phyloP scores from a whole-genome alignment of 2,888 invertebrate genomes.

The Hydroisotoma schaefferi region DNA sequence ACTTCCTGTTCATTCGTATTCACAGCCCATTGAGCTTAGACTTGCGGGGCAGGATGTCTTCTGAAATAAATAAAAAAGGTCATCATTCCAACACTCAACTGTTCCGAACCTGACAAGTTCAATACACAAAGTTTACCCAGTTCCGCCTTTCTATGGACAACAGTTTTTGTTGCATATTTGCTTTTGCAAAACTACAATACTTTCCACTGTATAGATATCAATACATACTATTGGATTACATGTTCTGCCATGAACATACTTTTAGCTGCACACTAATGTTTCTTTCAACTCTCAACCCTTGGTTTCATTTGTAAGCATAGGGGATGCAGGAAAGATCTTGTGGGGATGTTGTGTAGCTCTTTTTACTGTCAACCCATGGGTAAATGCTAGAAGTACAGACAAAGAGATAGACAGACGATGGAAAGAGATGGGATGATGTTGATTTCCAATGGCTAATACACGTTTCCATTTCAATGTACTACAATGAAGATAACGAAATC shows the following conservation, averaged over 20 bases:
- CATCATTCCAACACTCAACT: conserved; percentile 24
- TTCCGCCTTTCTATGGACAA: no score
- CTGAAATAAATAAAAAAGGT: conserved; percentile 46
- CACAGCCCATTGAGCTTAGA: conserved; percentile 43
- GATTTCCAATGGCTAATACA: not conserved
- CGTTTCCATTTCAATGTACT: conserved; percentile 2
- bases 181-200: no score
- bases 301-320: no score
- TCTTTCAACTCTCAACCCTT: no score
- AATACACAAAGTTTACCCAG: conserved; percentile 15
- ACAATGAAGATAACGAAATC: conserved; percentile 8
- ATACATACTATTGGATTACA: not conserved
- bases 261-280: no score
- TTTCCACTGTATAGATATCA: not conserved
- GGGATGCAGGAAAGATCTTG: no score
- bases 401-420: no score
- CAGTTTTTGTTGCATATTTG: no score
- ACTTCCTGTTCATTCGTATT: conserved; percentile 45
- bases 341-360: no score
- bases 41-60: conserved; percentile 39
- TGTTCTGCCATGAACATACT: not conserved
- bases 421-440: not conserved
- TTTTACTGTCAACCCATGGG: no score
- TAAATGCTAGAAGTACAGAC: no score
- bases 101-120: conserved; percentile 14